These are phyloP conservation scores for Apostichopus californicus DNA, from an alignment of 35 echinoderm and acorn worm genomes.

Conservation along the genomic window DNA sequence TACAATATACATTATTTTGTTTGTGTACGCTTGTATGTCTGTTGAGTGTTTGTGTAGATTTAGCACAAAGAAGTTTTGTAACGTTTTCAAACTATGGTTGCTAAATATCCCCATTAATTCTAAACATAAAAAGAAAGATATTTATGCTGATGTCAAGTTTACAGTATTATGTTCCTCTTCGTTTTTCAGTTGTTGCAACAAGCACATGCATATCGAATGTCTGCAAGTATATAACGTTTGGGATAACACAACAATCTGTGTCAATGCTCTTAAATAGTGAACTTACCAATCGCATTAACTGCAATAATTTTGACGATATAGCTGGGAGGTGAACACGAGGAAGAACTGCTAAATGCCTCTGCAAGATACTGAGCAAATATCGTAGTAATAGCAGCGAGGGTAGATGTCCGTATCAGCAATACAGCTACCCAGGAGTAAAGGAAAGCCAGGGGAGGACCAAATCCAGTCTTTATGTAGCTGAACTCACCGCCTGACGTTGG, in stretches of 20 bases:
- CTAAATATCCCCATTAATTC: no score
- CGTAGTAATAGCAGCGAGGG: slow-evolving; percentile 66
- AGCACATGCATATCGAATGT: no score
- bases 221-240: no score
- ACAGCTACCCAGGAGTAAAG: slow-evolving; percentile 81
- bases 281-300: slow-evolving; percentile 34
- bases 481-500: slow-evolving; percentile 88
- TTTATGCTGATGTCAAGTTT: no score
- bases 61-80: no score
- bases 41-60: no score
- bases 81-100: no score
- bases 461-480: slow-evolving; percentile 68
- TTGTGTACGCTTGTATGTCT: no score
- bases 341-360: neutral
- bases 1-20: no score
- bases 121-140: no score
- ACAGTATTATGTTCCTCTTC: no score
- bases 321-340: slow-evolving; percentile 30
- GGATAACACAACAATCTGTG: neutral
- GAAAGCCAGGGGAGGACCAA: slow-evolving; percentile 74
- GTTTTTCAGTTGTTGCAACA: no score
- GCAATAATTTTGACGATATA: slow-evolving; percentile 19
- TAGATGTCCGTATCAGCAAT: slow-evolving; percentile 68
- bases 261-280: neutral
- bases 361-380: slow-evolving; percentile 59